Base-by-base conservation (phyloP, 1,140 invertebrate genomes). In the Antheraea pernyi region DNA sequence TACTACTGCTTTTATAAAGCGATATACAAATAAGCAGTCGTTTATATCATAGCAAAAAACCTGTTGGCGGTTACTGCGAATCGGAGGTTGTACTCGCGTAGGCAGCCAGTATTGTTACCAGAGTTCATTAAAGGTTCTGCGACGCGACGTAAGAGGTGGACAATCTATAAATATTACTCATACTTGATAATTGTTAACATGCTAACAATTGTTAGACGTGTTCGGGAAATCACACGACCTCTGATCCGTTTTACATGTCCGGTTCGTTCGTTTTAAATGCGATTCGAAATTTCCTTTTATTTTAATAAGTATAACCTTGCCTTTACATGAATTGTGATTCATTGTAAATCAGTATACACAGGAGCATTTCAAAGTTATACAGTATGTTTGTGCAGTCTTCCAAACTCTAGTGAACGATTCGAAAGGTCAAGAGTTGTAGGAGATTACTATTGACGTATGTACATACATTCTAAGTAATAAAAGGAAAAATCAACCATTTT, bases 1-100 rank as follows among this genome's bases (percentile, higher is more conserved):
- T 75, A 70, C 72, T 75, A 70, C 75, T 71, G 83, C 78, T 80
- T 89, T 90, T 91, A 91, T 91, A 91, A 89, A 89, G 84, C 88
- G 77, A 88, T 81, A 79, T 86, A 88, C 82, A 88, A 89, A 89
- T 88, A 89, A 79, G 71, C 78, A 74, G 70, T 75, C 67, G 77
- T 76, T 71, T 81, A 79, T 81, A 81, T 73, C 74, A 77, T 71
- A 82, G 75, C 82, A 83, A 88, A 90, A 90, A 91, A 91, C 87
- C 82, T 73, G 87, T 89, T 77, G 73, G 74, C 66, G 78, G 83
- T 83, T 89, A 88, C 84, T 69, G 77, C 76, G 84, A 91, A 89
- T 82, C 81, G 71, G 76, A 82, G 78, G 78, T 81, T 82, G 78
- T 80, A 73, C 75, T 81, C 73, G 79, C 74, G 82, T 83, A 82